Evolutionary conservation across 2,888 invertebrate species (phyloP).

Genomic region (Tolmerus cingulatus): DNA sequence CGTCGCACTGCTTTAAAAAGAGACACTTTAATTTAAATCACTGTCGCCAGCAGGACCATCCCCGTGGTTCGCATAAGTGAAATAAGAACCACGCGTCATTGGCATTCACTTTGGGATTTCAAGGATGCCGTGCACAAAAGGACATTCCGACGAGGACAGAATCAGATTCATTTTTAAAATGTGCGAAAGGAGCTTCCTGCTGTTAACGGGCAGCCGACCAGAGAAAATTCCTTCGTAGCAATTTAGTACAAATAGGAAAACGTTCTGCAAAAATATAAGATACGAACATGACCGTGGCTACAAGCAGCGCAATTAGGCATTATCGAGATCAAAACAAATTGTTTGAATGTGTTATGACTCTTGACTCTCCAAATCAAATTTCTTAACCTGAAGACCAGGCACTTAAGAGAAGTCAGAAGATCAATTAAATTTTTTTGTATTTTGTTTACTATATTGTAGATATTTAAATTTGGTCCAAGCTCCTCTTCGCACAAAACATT

Average conservation of each 20-base stretch:
- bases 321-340: not conserved
- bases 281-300: not conserved
- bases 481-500: too few relatives aligned
- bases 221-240: not conserved
- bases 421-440: not conserved
- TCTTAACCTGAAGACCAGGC: not conserved
- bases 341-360: not conserved
- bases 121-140: not conserved
- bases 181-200: not conserved
- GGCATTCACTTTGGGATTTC: not conserved
- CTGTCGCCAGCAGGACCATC: not conserved
- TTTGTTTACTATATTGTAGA: too few relatives aligned
- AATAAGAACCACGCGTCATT: not conserved
- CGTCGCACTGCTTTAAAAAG: not conserved
- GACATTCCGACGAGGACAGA: not conserved
- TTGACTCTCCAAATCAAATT: not conserved
- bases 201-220: not conserved
- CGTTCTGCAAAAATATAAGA: not conserved
- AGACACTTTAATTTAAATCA: not conserved
- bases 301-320: not conserved
- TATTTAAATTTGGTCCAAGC: too few relatives aligned
- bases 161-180: not conserved
- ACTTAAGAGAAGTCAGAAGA: not conserved
- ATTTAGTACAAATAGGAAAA: not conserved
- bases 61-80: not conserved